Evolutionary conservation across 1,140 invertebrate genomes (phyloP).

Genomic region (Zaprionus vittiger): DNA sequence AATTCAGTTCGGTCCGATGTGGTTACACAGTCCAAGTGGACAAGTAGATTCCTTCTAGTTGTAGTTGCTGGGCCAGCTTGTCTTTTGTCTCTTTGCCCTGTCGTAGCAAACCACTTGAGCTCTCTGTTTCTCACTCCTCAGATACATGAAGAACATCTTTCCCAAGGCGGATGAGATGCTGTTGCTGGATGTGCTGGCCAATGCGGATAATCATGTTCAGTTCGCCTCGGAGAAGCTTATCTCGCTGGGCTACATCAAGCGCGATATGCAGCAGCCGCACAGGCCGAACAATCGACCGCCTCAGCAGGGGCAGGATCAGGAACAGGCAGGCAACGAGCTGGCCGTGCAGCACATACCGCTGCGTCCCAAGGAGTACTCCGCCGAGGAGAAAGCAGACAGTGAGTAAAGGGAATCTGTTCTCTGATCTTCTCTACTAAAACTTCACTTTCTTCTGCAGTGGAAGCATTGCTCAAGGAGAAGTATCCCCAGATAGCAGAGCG

Average conservation of each 20-base stretch:
- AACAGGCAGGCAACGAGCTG: conserved; percentile 23
- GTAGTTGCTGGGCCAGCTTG: conserved; percentile 3
- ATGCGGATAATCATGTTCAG: conserved; percentile 94
- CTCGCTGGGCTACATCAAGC: conserved; percentile 92
- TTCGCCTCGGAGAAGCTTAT: conserved; percentile 92
- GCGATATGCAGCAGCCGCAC: conserved; percentile 86
- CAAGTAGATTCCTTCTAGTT: not conserved
- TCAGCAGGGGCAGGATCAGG: conserved; percentile 64
- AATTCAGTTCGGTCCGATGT: not conserved
- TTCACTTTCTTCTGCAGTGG: conserved; percentile 86
- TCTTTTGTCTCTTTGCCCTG: not conserved
- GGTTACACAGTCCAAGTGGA: not conserved
- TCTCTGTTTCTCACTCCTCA: conserved; percentile 67
- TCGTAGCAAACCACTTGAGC: not conserved
- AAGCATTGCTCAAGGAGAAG: conserved; percentile 89
- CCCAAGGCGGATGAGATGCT: conserved; percentile 96
- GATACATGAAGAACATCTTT: conserved; percentile 96
- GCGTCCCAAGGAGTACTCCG: conserved; percentile 88
- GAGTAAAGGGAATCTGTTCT: conserved; percentile 58
- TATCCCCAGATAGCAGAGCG: conserved; percentile 91
- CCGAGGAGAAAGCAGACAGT: conserved; percentile 91
- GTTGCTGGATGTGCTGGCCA: conserved; percentile 92
- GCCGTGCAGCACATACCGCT: conserved; percentile 83
- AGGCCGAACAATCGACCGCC: conserved; percentile 69
- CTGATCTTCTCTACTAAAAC: too few species aligned